Evolutionary conservation across 2,888 invertebrate species (phyloP).

Genomic region (Nysson spinosus): DNA sequence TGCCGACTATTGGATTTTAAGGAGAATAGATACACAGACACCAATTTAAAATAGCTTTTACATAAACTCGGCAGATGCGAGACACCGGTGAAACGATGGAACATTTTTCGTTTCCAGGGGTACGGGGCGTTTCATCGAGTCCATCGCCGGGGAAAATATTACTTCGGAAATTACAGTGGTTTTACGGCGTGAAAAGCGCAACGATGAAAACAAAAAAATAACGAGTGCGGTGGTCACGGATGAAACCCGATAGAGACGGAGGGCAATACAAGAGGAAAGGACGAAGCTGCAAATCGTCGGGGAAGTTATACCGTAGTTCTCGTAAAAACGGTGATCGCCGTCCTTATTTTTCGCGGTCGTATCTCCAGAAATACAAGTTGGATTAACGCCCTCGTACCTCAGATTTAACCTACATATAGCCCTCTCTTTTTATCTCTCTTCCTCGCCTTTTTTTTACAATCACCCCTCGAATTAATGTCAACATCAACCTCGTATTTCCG

Average conservation of each 20-base stretch:
- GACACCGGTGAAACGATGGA: no score
- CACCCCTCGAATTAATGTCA: no score
- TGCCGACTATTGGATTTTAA: no score
- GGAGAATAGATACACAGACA: no score
- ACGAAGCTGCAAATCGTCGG: constrained; percentile 15
- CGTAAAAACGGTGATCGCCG: constrained; percentile 31
- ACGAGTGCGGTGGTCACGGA: constrained; percentile 25
- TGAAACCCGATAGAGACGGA: constrained; percentile 34
- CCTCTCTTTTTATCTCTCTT: neutral
- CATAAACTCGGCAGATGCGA: no score
- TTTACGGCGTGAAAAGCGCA: constrained; percentile 26
- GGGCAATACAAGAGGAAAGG: neutral
- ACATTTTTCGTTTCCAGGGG: constrained; percentile 14
- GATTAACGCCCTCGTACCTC: constrained; percentile 22
- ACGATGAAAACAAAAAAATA: constrained; percentile 37
- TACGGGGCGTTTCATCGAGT: constrained; percentile 6
- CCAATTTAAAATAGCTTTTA: no score
- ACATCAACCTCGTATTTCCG: no score
- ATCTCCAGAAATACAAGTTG: constrained; percentile 19
- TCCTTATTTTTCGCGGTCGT: constrained; percentile 17
- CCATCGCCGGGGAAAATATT: constrained; percentile 38
- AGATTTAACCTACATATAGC: constrained; percentile 12
- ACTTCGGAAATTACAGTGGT: constrained; percentile 36
- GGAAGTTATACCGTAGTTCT: constrained; percentile 13
- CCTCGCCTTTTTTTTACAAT: neutral